A percentile compares a stretch with the other conserved stretches of the same genome.
These are phyloP conservation scores for Cotesia glomerata DNA, from an alignment of 1,140 invertebrate genomes.

Conservation along the genomic window DNA sequence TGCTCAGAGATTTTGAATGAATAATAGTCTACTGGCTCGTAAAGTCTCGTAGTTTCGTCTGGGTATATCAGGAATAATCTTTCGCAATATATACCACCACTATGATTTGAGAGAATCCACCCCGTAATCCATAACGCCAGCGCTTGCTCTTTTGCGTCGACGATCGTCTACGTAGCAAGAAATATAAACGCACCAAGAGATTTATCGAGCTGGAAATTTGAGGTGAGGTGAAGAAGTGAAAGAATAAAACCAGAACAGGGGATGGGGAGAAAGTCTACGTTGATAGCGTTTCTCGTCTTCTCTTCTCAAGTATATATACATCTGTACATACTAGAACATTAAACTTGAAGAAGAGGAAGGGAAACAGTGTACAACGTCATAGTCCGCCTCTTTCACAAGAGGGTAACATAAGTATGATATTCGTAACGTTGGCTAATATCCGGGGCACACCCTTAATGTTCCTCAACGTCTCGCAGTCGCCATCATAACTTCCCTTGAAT, in stretches of 20 bases:
- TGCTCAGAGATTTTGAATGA: background rate
- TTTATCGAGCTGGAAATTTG: conserved; percentile 29
- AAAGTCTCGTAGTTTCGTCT: background rate
- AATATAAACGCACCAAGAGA: conserved; percentile 27
- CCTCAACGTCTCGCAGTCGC: conserved; percentile 28
- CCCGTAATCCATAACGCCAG: conserved; percentile 13
- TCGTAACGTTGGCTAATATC: conserved; percentile 34
- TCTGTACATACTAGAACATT: background rate
- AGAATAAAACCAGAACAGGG: conserved; percentile 1
- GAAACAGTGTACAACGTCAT: conserved; percentile 5
- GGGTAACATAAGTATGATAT: conserved; percentile 27
- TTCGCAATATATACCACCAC: background rate
- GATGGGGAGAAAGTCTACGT: background rate
- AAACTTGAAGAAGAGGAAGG: conserved; percentile 2
- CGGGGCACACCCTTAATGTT: conserved; percentile 24
- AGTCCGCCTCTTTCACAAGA: conserved; percentile 25
- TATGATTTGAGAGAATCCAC: background rate
- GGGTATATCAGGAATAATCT: background rate
- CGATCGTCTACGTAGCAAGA: background rate
- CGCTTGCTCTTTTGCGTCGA: conserved; percentile 9
- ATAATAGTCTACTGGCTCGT: conserved; percentile 15
- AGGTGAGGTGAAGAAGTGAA: conserved; percentile 10
- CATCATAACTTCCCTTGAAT: conserved; percentile 40
- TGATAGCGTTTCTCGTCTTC: conserved; percentile 2
- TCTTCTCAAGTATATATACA: background rate